These are phyloP conservation scores for Nanorana parkeri DNA, from an alignment of 2,113 vertebrate genomes.

Conservation along the genomic window DNA sequence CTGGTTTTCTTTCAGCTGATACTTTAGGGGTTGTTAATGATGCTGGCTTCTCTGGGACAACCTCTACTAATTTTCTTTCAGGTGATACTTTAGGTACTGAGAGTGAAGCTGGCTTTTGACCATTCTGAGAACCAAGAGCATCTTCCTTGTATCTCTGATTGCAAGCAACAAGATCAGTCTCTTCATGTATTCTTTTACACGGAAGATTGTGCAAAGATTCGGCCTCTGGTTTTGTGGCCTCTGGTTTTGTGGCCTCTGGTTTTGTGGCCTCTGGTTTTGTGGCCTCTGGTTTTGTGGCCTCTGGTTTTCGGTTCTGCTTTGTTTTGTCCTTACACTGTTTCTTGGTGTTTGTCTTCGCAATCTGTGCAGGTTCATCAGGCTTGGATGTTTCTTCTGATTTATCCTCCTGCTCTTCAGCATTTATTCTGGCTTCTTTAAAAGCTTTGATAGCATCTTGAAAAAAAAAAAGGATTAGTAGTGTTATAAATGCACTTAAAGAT, in stretches of 20 bases:
- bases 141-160: no score
- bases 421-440: conserved; percentile 85
- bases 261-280: conserved; percentile 36
- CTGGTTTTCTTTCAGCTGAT: not conserved
- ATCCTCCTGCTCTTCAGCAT: conserved; percentile 45
- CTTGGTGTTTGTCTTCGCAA: conserved; percentile 51
- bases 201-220: not conserved
- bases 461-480: conserved; percentile 43
- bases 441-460: conserved; percentile 84
- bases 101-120: not conserved
- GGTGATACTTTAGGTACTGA: not conserved
- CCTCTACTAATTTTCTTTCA: no score
- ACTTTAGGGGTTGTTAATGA: not conserved
- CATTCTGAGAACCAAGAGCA: not conserved
- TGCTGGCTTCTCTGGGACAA: not conserved
- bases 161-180: not conserved
- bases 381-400: conserved; percentile 19
- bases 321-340: conserved; percentile 7
- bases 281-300: conserved; percentile 15
- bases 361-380: conserved; percentile 37
- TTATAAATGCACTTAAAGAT: not conserved
- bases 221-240: not conserved
- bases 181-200: not conserved
- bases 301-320: conserved; percentile 43
- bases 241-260: conserved; percentile 33